phyloP scores from a whole-genome alignment of 2,888 invertebrate genomes.

The Noctua janthina region DNA sequence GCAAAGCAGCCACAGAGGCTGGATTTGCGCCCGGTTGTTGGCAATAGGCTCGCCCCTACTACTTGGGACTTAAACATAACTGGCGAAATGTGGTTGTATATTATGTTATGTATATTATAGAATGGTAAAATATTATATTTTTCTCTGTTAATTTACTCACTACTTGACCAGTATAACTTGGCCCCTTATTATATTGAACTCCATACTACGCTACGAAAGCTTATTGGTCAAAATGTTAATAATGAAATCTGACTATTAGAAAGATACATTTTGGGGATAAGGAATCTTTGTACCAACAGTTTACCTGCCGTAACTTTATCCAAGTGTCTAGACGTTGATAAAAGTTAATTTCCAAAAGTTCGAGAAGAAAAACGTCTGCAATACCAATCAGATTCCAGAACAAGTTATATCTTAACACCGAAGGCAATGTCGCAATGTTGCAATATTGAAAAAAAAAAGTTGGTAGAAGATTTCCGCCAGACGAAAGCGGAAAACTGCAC shows the following conservation, averaged over 20 bases:
- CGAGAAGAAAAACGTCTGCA: constrained; percentile 37
- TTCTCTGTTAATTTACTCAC: background rate
- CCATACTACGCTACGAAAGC: background rate
- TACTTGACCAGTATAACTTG: background rate
- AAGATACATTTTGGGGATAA: background rate
- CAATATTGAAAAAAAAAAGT: constrained; percentile 37
- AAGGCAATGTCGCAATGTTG: constrained; percentile 35
- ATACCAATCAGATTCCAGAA: constrained; percentile 39
- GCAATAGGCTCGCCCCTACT: no score
- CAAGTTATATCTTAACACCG: constrained; percentile 29
- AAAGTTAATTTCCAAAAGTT: constrained; percentile 44
- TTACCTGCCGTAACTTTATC: constrained; percentile 1
- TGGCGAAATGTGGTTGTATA: no score
- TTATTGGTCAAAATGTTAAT: background rate
- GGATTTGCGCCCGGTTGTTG: no score
- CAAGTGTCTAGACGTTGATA: constrained; percentile 15
- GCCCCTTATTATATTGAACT: background rate
- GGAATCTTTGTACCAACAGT: background rate
- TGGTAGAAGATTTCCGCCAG: constrained; percentile 30
- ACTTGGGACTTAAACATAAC: no score
- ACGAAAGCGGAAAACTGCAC: constrained; percentile 56
- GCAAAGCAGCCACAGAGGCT: no score
- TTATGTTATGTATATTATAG: no score
- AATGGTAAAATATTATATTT: background rate
- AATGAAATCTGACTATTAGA: background rate